Percentiles rank a stretch among this genome's conserved stretches.
These are phyloP conservation scores for Drosophila macrospina DNA, from an alignment of 2,888 invertebrate species.

Conservation along the genomic window DNA sequence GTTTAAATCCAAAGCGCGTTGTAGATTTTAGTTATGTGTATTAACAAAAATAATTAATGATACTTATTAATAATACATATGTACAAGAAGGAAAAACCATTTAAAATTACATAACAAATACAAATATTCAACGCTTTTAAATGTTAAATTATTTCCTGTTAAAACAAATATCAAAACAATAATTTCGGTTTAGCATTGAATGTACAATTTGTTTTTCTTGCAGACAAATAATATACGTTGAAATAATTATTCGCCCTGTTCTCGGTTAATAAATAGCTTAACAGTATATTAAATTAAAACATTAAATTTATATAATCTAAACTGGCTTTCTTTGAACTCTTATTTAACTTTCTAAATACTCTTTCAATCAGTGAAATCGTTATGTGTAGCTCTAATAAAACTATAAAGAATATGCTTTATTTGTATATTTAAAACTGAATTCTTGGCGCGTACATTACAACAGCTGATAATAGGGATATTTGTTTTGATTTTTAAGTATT, in stretches of 20 bases:
- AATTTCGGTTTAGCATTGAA: constrained; percentile 57
- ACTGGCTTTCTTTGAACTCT: not conserved
- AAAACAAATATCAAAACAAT: constrained; percentile 48
- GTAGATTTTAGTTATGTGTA: constrained; percentile 62
- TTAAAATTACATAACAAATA: constrained; percentile 48
- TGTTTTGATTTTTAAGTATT: no score
- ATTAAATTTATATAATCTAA: constrained; percentile 32
- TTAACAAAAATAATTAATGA: constrained; percentile 52
- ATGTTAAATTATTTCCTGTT: constrained; percentile 73
- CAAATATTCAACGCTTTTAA: constrained; percentile 70
- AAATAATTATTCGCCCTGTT: no score
- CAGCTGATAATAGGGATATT: no score
- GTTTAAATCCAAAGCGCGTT: constrained; percentile 49
- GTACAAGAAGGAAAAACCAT: constrained; percentile 40
- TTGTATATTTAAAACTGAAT: no score
- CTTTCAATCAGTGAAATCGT: no score
- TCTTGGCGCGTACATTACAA: no score
- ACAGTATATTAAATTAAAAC: constrained; percentile 37
- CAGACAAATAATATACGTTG: no score
- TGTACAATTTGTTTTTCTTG: constrained; percentile 64
- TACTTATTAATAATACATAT: constrained; percentile 55
- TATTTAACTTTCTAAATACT: no score
- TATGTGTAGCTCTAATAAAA: no score
- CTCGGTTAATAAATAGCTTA: no score
- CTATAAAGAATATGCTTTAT: no score